Evolutionary conservation across 1,140 invertebrate genomes (phyloP).

Genomic region (Eupeodes corollae): DNA sequence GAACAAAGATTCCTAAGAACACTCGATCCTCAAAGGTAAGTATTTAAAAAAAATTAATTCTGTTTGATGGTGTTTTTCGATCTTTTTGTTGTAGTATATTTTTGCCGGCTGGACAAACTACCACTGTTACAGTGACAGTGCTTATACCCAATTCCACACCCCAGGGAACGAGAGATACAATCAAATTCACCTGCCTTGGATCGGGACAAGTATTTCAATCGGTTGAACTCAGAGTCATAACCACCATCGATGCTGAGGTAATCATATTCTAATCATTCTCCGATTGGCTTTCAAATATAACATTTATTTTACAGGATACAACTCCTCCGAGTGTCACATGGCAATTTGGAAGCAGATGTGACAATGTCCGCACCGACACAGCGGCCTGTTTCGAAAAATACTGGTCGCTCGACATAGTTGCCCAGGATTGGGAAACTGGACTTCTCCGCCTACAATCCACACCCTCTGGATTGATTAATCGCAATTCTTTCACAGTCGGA

Average conservation of each 20-base stretch:
- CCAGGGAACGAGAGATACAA: conserved; percentile 41
- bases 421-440: conserved; percentile 47
- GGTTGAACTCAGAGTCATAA: conserved; percentile 25
- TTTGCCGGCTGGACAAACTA: conserved; percentile 41
- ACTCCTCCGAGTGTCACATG: conserved; percentile 35
- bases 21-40: conserved; percentile 32
- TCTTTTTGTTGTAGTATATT: conserved; percentile 34
- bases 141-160: conserved; percentile 37
- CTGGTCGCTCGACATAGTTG: conserved; percentile 50
- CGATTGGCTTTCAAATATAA: background rate
- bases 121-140: conserved; percentile 42
- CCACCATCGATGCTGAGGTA: conserved; percentile 24
- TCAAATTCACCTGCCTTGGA: conserved; percentile 44
- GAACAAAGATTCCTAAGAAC: conserved; percentile 41
- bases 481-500: conserved; percentile 45
- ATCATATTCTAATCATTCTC: background rate
- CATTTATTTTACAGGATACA: conserved; percentile 23
- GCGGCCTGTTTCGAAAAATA: conserved; percentile 42
- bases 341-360: conserved; percentile 41
- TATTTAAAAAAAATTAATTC: background rate
- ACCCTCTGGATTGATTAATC: conserved; percentile 38
- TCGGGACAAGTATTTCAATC: conserved; percentile 20
- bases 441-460: conserved; percentile 45
- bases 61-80: background rate
- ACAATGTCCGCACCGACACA: conserved; percentile 12